Base-by-base conservation (phyloP, 2,113 vertebrate species). In the Sprattus sprattus region DNA sequence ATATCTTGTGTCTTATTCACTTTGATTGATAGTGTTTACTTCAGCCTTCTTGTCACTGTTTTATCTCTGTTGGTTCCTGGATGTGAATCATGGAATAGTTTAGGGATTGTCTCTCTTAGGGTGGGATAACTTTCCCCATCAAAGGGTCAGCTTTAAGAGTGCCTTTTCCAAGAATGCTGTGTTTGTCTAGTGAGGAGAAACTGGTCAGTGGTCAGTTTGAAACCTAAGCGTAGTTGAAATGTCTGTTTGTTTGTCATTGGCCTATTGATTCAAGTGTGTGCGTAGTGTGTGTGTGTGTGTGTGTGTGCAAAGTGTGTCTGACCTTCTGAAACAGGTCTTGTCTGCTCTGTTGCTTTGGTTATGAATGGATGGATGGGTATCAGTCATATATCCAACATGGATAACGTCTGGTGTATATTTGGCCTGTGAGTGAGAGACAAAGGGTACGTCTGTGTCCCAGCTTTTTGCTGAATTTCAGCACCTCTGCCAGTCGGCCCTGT, bases 1-100 rank as follows among this genome's bases (percentile, higher is more conserved):
- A 10, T 28, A 28, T n/a, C n/a, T n/a, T n/a, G n/a, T 67, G 64
- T 25, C 64, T 67, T 67, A 67, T 67, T 67, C 64, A 28, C 64
- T 67, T n/a, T 28, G 64, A 67, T 67, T 67, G 64, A 67, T 67
- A 3, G n/a, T 67, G 64, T 67, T 67, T 67, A 67, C 64, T 67
- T 25, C 10, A 28, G 3, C 9, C 28, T 7, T 67, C 64, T 67
- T 67, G n/a, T 67, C 64, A 25, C 64, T 67, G 64, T 67, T 60
- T 22, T 67, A 67, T 67, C 64, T 67, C 64, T 67, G 6, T 67
- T 67, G 64, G 64, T 25, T 28, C 1, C 64, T 67, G 25, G 64
- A 67, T 8, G 22, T 67, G 64, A 28, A 67, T 25, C n/a, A 10
- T 28, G 64, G 64, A 67, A 67, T 67, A 67, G 64, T 67, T 67